Evolutionary conservation across 37 sponge, comb jelly and placozoan genomes (phyloP).

Genomic region (Cliona cf. orientalis): DNA sequence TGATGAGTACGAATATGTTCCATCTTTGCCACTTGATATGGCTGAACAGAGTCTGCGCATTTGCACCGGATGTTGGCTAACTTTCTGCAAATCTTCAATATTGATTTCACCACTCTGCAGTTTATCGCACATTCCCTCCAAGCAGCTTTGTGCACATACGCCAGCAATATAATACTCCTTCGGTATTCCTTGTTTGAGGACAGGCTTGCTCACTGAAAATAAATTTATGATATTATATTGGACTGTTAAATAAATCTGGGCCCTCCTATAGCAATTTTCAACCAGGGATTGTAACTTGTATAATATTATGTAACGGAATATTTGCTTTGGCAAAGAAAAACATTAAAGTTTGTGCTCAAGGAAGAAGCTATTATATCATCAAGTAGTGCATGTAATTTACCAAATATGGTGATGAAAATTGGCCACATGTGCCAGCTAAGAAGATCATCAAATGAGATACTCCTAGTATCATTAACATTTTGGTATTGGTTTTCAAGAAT

Average conservation of each 20-base stretch:
- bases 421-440: slow-evolving; percentile 60
- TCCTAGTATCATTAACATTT: background rate
- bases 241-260: too few species aligned
- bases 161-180: slow-evolving; percentile 21
- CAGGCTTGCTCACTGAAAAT: too few species aligned
- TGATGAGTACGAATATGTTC: background rate
- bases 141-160: slow-evolving; percentile 15
- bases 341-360: too few species aligned
- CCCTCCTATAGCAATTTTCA: slow-evolving; percentile 20
- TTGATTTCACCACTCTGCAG: slow-evolving; percentile 14
- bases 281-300: slow-evolving; percentile 21
- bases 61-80: slow-evolving; percentile 15
- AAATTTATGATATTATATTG: too few species aligned
- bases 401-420: slow-evolving; percentile 34
- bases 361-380: too few species aligned
- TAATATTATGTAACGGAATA: too few species aligned
- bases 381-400: too few species aligned
- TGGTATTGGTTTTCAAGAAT: too few species aligned
- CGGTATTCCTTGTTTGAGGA: slow-evolving; percentile 1
- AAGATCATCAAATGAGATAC: slow-evolving; percentile 43
- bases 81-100: slow-evolving; percentile 28
- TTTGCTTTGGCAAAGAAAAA: too few species aligned
- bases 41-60: slow-evolving; percentile 43
- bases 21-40: background rate
- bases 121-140: slow-evolving; percentile 21